Conservation (phyloP, 2,113 vertebrate species). For the Scartelaos histophorus region DNA sequence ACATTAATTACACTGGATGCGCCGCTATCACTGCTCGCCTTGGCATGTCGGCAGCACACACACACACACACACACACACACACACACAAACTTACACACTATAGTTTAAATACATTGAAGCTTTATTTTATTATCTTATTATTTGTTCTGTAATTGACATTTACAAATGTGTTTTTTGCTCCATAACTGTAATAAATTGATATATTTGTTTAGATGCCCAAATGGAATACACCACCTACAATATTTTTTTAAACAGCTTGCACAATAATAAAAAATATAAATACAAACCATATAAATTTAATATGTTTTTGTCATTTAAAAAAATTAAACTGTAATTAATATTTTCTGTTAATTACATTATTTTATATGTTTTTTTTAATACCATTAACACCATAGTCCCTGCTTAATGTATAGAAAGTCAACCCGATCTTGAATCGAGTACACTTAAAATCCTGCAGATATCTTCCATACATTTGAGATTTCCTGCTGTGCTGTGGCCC, state of each 20-base stretch:
- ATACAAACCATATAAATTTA: neutral
- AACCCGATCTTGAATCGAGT: neutral
- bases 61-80: neutral
- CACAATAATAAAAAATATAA: neutral
- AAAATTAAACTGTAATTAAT: neutral
- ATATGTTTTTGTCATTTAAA: neutral
- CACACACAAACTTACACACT: neutral
- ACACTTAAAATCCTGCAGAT: neutral
- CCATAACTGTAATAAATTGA: neutral
- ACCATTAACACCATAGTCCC: neutral
- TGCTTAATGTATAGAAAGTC: neutral
- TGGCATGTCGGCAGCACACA: conserved; percentile 4
- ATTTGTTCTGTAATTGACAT: neutral
- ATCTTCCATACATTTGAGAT: conserved; percentile 6
- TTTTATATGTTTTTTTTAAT: neutral
- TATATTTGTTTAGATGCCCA: neutral
- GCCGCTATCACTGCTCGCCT: neutral
- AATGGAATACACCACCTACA: neutral
- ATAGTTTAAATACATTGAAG: neutral
- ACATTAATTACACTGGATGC: conserved; percentile 55
- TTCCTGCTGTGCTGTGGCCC: neutral
- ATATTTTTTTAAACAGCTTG: neutral
- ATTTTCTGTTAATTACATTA: neutral
- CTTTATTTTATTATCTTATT: neutral
- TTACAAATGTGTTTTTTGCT: neutral